Evolutionary conservation across 2,888 invertebrate species (phyloP).

Genomic region (Leptarthrus brevirostris): DNA sequence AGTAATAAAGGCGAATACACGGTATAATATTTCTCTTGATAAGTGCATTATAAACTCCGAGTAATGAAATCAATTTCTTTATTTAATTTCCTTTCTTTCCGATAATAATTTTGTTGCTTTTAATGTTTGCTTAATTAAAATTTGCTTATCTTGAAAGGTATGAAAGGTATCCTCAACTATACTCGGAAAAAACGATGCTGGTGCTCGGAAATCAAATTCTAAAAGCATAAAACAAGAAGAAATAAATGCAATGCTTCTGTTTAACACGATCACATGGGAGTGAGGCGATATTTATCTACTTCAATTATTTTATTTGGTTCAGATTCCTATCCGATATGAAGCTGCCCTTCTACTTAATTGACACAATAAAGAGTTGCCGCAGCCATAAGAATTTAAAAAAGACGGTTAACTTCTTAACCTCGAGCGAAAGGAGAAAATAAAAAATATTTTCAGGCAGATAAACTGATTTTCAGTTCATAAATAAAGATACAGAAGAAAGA

Average conservation of each 20-base stretch:
- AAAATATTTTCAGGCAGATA: constrained; percentile 36
- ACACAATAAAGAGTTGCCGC: constrained; percentile 67
- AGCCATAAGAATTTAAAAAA: constrained; percentile 56
- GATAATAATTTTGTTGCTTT: too few relatives aligned
- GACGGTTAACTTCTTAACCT: constrained; percentile 42
- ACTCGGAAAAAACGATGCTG: neutral
- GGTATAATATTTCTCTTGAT: too few relatives aligned
- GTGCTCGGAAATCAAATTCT: neutral
- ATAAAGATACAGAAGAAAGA: constrained; percentile 45
- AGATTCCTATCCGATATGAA: constrained; percentile 47
- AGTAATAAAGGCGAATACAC: too few relatives aligned
- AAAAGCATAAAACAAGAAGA: neutral
- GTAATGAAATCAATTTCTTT: too few relatives aligned
- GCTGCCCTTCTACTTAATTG: constrained; percentile 61
- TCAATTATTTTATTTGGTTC: constrained; percentile 51
- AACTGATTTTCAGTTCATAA: constrained; percentile 48
- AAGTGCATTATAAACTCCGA: too few relatives aligned
- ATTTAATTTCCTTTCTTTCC: too few relatives aligned
- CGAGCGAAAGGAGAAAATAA: constrained; percentile 36
- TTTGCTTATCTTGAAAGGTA: neutral
- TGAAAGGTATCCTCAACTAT: neutral
- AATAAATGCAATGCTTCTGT: constrained; percentile 26
- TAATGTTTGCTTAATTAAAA: neutral
- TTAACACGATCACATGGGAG: constrained; percentile 34
- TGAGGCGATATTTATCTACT: constrained; percentile 37